Evolutionary conservation across 2,797 vertebrate genomes (phyloP).

Genomic region (Okamejei kenojei): DNA sequence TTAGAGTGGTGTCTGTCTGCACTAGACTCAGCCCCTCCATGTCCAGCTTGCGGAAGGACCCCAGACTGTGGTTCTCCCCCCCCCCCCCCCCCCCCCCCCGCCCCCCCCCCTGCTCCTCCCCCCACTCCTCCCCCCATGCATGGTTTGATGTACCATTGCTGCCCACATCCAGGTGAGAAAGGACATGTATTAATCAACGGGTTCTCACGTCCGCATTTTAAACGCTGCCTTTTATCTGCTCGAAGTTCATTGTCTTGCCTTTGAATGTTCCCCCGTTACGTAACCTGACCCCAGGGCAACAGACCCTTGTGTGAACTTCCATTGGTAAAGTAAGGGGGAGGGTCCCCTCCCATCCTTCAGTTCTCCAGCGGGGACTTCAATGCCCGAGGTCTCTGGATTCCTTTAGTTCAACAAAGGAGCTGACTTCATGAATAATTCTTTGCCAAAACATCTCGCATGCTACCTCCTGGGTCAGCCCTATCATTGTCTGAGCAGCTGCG

Average conservation of each 20-base stretch:
- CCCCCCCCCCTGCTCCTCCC: not conserved
- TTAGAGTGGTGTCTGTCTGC: too few relatives aligned
- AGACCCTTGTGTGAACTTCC: not conserved
- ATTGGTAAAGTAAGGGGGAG: not conserved
- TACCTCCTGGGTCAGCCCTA: not conserved
- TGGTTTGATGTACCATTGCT: not conserved
- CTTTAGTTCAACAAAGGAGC: not conserved
- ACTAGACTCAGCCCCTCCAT: too few relatives aligned
- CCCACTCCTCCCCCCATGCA: not conserved
- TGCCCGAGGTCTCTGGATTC: not conserved
- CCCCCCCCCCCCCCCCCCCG: not conserved
- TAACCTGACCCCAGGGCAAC: not conserved
- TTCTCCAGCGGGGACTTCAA: not conserved
- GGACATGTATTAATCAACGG: not conserved
- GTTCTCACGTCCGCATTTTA: not conserved
- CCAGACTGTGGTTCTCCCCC: not conserved
- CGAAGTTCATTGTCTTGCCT: not conserved
- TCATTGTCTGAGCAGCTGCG: not conserved
- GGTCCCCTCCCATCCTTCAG: not conserved
- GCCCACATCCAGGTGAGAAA: not conserved
- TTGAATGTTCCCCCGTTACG: not conserved
- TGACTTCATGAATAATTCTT: not conserved
- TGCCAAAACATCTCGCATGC: conserved; percentile 30
- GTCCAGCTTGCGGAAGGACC: too few relatives aligned
- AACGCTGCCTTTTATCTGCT: not conserved